Conservation (phyloP, 2,888 invertebrate species). For the Oligia strigilis region DNA sequence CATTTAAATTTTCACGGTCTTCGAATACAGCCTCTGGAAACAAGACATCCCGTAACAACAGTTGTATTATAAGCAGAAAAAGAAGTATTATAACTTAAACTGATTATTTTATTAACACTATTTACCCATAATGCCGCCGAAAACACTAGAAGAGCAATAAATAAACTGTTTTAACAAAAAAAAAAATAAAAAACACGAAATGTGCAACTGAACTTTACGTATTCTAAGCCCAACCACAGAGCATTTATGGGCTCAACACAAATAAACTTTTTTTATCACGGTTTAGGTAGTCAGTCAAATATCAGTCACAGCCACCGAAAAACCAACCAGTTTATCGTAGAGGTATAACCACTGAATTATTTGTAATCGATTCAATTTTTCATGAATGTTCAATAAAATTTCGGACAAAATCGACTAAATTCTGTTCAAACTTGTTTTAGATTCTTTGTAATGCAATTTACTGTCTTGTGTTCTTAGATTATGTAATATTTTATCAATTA, state of each 20-base stretch:
- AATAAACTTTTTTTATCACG: conserved; percentile 20
- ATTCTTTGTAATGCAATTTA: background rate
- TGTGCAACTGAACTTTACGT: conserved; percentile 32
- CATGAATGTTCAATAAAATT: background rate
- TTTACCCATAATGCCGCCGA: conserved; percentile 73
- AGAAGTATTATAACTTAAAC: conserved; percentile 46
- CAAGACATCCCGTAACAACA: conserved; percentile 55
- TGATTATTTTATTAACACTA: conserved; percentile 27
- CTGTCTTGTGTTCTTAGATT: no score
- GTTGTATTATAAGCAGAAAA: conserved; percentile 29
- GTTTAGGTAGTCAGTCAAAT: background rate
- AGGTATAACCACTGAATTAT: background rate
- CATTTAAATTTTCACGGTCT: conserved; percentile 86
- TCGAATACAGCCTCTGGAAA: conserved; percentile 76
- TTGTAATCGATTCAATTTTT: background rate
- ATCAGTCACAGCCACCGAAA: background rate
- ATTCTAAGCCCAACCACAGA: background rate
- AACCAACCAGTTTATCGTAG: background rate
- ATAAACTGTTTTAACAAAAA: conserved; percentile 37
- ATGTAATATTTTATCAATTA: no score
- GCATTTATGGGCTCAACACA: background rate
- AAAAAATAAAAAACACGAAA: conserved; percentile 46
- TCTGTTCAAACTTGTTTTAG: no score
- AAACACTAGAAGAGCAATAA: conserved; percentile 30
- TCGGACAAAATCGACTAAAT: background rate